These are phyloP conservation scores for Dicyrtomina minuta DNA, from an alignment of 2,888 invertebrate species.

Conservation along the genomic window DNA sequence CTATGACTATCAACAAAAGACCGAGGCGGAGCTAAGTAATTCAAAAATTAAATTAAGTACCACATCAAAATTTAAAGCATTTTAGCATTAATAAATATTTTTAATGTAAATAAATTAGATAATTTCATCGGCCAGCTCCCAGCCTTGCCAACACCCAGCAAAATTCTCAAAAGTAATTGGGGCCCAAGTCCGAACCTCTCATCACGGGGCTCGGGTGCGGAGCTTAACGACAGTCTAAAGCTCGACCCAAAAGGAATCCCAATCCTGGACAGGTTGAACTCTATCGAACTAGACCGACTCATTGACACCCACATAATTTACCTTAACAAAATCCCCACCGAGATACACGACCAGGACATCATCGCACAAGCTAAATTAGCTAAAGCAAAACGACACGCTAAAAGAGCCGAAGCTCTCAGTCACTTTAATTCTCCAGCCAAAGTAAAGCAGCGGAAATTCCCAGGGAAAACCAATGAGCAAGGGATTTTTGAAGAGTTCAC, in stretches of 20 bases:
- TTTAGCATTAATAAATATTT: too few relatives aligned
- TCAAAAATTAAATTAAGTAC: too few relatives aligned
- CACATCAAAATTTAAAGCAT: too few relatives aligned
- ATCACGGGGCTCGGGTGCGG: background rate
- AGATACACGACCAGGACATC: background rate
- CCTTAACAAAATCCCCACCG: background rate
- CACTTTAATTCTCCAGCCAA: too few relatives aligned
- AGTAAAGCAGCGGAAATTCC: background rate
- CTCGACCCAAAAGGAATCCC: background rate
- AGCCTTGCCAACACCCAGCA: background rate
- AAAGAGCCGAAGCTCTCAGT: too few relatives aligned
- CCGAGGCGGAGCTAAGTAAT: too few relatives aligned
- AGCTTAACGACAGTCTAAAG: background rate
- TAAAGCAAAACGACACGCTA: background rate
- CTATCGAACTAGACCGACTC: background rate
- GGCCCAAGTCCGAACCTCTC: background rate
- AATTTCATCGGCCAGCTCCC: background rate
- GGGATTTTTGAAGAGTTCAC: slow-evolving; percentile 3
- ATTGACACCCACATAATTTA: background rate
- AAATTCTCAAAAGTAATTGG: background rate
- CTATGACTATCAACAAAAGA: background rate
- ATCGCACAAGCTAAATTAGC: background rate
- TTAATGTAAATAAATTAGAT: too few relatives aligned
- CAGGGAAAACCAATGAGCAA: background rate
- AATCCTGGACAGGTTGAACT: background rate